phyloP scores from a whole-genome alignment of 2,797 vertebrate species.

The Setipinna tenuifilis region DNA sequence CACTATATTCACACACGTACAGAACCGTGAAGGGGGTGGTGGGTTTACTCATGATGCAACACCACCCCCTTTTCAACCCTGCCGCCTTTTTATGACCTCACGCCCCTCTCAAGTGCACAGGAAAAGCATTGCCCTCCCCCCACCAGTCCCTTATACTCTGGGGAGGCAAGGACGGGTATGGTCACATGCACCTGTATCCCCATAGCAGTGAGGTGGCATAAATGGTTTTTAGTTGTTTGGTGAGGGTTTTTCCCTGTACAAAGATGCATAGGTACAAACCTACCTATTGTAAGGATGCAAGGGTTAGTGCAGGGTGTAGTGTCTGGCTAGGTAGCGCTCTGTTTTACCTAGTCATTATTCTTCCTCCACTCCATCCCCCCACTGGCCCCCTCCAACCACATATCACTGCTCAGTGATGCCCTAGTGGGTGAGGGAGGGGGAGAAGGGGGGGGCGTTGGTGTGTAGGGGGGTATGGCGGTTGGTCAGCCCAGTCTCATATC shows the following conservation, averaged over 20 bases:
- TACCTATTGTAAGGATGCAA: neutral
- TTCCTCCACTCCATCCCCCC: neutral
- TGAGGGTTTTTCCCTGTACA: neutral
- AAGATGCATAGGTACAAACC: neutral
- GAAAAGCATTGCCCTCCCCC: neutral
- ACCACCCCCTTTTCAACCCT: neutral
- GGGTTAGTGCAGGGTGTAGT: neutral
- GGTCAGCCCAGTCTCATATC: neutral
- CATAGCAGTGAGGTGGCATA: neutral
- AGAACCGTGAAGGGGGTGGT: neutral
- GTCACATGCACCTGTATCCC: neutral
- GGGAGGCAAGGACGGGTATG: neutral
- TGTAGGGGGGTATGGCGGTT: neutral
- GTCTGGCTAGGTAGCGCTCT: neutral
- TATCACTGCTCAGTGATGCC: neutral
- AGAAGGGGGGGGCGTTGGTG: neutral
- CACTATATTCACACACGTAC: constrained; percentile 29
- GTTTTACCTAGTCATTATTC: neutral
- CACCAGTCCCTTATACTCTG: neutral
- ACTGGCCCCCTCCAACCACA: too few relatives aligned
- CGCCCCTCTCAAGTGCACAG: constrained; percentile 33
- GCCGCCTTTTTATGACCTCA: constrained; percentile 13
- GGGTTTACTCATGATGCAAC: constrained; percentile 21
- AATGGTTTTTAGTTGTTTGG: neutral
- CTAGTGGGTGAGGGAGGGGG: neutral